These are phyloP conservation scores for Nerophis lumbriciformis DNA, from an alignment of 2,113 vertebrate species.

Conservation along the genomic window DNA sequence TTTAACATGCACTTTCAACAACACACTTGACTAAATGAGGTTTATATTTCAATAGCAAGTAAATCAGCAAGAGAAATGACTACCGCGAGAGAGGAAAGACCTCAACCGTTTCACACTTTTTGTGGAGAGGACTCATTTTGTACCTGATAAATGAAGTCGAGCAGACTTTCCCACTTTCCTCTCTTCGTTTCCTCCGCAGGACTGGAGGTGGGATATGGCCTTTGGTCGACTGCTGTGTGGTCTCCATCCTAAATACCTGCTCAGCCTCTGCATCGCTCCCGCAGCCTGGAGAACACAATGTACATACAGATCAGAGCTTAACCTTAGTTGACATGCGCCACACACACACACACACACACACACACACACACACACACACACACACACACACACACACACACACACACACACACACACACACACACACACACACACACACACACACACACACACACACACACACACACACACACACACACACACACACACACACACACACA, in stretches of 20 bases:
- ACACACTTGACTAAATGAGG: not conserved
- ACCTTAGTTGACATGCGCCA: too few relatives aligned
- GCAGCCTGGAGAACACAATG: conserved; percentile 70
- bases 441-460: not conserved
- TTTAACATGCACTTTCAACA: not conserved
- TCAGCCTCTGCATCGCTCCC: conserved; percentile 89
- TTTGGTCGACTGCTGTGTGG: conserved; percentile 65
- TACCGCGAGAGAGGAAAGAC: too few relatives aligned
- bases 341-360: not conserved
- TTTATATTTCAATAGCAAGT: not conserved
- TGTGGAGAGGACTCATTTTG: not conserved
- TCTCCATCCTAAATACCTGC: conserved; percentile 82
- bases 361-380: not conserved
- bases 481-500: rapidly evolving
- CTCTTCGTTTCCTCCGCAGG: conserved; percentile 74
- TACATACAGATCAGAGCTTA: not conserved
- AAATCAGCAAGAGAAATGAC: not conserved
- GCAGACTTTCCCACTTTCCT: conserved; percentile 72
- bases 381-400: not conserved
- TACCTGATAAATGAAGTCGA: conserved; percentile 84
- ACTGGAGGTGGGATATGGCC: conserved; percentile 70
- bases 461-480: not conserved
- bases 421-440: not conserved
- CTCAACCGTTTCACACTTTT: not conserved
- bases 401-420: not conserved